A percentile compares a stretch with the other conserved stretches of the same genome.
Evolutionary conservation across 2,113 vertebrate species (phyloP).

Genomic region (Dromiciops gliroides): DNA sequence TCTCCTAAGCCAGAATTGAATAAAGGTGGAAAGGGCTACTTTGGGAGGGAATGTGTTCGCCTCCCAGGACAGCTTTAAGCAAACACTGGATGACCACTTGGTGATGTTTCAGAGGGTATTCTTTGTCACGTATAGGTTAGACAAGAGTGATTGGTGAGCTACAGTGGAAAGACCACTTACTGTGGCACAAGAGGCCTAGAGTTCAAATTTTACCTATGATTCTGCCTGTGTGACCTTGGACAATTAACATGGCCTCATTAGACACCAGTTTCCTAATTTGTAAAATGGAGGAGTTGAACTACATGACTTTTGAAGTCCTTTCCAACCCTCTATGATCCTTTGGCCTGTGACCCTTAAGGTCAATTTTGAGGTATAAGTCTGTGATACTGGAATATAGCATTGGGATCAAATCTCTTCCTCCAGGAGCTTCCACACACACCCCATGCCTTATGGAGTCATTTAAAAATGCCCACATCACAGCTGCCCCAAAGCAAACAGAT

Average conservation of each 20-base stretch:
- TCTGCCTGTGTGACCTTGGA: not conserved
- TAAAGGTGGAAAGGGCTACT: not conserved
- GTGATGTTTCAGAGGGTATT: not conserved
- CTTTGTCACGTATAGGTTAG: not conserved
- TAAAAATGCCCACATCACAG: not conserved
- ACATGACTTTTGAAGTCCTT: not conserved
- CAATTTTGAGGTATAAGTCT: not conserved
- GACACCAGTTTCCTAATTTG: not conserved
- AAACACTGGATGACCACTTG: not conserved
- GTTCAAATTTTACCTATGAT: not conserved
- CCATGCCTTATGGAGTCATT: not conserved
- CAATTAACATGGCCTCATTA: not conserved
- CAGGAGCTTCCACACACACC: not conserved
- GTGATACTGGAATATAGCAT: not conserved
- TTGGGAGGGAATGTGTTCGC: too few relatives aligned
- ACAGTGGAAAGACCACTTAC: not conserved
- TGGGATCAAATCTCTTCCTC: not conserved
- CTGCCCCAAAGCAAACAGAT: not conserved
- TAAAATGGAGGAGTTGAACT: not conserved
- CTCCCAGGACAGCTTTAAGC: not conserved
- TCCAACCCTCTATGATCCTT: not conserved
- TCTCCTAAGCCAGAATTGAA: not conserved
- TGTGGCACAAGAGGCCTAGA: not conserved
- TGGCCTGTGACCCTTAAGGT: not conserved
- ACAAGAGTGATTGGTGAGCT: not conserved